Conservation (phyloP, 37 sponge, comb jelly and placozoan genomes). For the Hexactinellida sp. region DNA sequence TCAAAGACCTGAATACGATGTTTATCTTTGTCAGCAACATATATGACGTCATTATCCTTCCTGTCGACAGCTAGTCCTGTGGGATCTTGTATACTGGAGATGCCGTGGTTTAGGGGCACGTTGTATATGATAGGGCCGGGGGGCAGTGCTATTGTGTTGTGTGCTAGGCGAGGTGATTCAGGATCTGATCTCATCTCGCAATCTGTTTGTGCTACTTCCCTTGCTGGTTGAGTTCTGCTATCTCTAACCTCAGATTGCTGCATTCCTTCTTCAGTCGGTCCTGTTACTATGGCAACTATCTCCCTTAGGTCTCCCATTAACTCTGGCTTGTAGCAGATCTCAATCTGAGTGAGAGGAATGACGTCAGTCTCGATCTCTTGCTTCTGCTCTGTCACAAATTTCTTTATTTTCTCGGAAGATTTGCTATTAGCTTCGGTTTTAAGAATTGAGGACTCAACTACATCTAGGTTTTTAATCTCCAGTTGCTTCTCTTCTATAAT, state of each 20-base stretch:
- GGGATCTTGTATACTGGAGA: not conserved
- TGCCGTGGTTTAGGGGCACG: not conserved
- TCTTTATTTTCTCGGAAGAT: not conserved
- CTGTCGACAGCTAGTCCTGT: not conserved
- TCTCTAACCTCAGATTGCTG: not conserved
- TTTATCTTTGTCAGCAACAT: not conserved
- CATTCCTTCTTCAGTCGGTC: not conserved
- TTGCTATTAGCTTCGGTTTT: not conserved
- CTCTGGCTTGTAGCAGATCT: not conserved
- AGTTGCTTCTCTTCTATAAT: not conserved
- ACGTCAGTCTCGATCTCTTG: not conserved
- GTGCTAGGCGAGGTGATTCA: not conserved
- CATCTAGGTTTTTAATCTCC: not conserved
- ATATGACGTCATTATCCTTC: not conserved
- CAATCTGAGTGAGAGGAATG: not conserved
- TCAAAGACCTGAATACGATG: not conserved
- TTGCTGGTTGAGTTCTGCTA: not conserved
- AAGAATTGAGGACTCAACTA: not conserved
- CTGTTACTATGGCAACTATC: not conserved
- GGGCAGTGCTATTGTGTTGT: not conserved
- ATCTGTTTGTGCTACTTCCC: not conserved
- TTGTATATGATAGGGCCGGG: not conserved
- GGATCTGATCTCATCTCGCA: not conserved
- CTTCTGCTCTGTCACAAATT: not conserved
- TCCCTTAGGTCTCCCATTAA: not conserved